Conservation (phyloP, 2,888 invertebrate species). For the Scaptodrosophila latifasciaeformis region DNA sequence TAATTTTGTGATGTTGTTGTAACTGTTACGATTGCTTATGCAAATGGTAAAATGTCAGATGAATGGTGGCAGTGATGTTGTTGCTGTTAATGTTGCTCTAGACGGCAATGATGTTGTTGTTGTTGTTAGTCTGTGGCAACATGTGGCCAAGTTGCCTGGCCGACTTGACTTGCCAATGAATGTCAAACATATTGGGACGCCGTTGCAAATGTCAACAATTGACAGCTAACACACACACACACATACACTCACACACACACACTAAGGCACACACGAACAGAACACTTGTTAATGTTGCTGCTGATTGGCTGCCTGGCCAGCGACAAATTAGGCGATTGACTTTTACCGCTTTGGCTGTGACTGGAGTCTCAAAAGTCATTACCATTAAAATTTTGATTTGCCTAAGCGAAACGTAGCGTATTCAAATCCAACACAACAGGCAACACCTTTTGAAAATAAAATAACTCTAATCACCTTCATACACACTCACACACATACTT, state of each 20-base stretch:
- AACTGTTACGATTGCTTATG: conserved; percentile 43
- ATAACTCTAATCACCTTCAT: conserved; percentile 1
- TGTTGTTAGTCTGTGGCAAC: conserved; percentile 63
- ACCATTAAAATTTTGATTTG: conserved; percentile 45
- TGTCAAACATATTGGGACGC: conserved; percentile 59
- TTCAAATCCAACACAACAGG: too few species aligned
- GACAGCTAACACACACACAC: conserved; percentile 47
- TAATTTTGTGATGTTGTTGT: conserved; percentile 5
- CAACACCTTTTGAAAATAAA: conserved; percentile 53
- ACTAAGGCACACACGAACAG: background rate
- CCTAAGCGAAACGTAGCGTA: conserved; percentile 11
- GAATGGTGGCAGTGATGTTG: too few species aligned
- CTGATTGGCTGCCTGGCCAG: conserved; percentile 49
- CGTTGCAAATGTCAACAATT: conserved; percentile 61
- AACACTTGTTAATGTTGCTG: too few species aligned
- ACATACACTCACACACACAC: conserved; percentile 16
- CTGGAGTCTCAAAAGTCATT: background rate
- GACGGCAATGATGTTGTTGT: too few species aligned
- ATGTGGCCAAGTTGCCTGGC: too few species aligned
- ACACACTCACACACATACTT: conserved; percentile 29
- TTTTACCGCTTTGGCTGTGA: conserved; percentile 31
- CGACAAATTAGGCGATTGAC: conserved; percentile 61
- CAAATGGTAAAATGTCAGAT: conserved; percentile 61
- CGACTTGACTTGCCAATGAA: conserved; percentile 49
- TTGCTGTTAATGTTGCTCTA: too few species aligned